phyloP scores from a whole-genome alignment of 1,140 invertebrate species.

The Ruditapes philippinarum region DNA sequence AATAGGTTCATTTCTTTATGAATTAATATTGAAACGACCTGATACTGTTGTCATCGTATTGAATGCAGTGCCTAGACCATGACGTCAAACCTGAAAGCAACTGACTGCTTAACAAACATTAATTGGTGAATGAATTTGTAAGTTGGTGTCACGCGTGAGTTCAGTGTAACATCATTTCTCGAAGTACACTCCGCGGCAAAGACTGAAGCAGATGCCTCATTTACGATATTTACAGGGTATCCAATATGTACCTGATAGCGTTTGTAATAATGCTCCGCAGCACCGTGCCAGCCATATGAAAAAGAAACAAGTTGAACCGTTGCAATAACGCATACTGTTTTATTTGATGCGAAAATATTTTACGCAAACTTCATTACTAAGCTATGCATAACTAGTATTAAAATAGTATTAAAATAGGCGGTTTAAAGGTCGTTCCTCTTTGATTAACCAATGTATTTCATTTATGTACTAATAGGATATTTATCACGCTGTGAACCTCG shows the following conservation, averaged over 20 bases:
- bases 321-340: too few relatives aligned
- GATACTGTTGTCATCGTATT: not conserved
- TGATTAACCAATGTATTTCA: too few relatives aligned
- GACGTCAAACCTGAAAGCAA: not conserved
- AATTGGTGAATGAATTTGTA: not conserved
- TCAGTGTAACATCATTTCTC: not conserved
- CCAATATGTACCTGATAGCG: not conserved
- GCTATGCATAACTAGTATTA: too few relatives aligned
- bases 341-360: too few relatives aligned
- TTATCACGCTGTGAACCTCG: too few relatives aligned
- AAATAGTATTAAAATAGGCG: too few relatives aligned
- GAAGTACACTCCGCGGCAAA: not conserved
- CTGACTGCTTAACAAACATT: conserved; percentile 9
- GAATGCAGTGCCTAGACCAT: too few relatives aligned
- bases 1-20: too few relatives aligned
- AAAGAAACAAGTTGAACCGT: not conserved
- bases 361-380: too few relatives aligned
- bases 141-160: not conserved
- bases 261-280: not conserved
- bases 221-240: not conserved
- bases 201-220: not conserved
- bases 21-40: too few relatives aligned
- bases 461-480: too few relatives aligned
- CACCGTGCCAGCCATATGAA: not conserved
- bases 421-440: too few relatives aligned